phyloP scores from a whole-genome alignment of 2,797 vertebrate genomes.

The Sardinella longiceps region DNA sequence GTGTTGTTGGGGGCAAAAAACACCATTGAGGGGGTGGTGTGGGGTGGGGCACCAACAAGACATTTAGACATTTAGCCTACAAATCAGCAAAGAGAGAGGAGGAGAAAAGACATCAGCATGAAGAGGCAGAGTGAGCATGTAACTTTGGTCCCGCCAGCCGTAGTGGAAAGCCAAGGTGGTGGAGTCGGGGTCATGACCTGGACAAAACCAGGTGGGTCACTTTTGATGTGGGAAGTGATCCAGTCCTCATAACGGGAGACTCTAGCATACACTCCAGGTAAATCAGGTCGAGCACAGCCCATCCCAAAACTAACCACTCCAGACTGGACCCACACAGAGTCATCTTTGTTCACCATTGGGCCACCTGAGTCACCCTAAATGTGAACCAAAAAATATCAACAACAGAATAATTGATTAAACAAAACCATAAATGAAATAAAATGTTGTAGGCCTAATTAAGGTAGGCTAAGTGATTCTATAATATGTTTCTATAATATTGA shows the following conservation, averaged over 20 bases:
- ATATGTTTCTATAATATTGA: too few species aligned
- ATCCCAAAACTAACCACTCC: background rate
- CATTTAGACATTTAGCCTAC: too few species aligned
- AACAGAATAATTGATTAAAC: too few species aligned
- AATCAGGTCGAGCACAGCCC: background rate
- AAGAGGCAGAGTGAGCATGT: background rate
- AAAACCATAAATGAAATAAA: too few species aligned
- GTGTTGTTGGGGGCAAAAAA: too few species aligned
- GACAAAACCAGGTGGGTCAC: background rate
- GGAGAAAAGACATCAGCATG: background rate
- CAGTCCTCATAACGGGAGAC: conserved; percentile 7
- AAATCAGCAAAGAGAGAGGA: background rate
- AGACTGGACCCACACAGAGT: background rate
- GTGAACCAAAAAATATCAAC: too few species aligned
- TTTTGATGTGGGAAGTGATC: background rate
- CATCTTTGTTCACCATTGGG: background rate
- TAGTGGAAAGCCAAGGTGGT: background rate
- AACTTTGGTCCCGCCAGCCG: background rate
- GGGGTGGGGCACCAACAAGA: too few species aligned
- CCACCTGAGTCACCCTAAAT: background rate
- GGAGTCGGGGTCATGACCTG: too few species aligned
- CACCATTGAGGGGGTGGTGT: too few species aligned
- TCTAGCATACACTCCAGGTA: background rate
- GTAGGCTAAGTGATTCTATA: too few species aligned
- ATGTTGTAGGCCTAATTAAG: too few species aligned